Conservation (phyloP, 2,888 invertebrate genomes). For the Euzophera pinguis region DNA sequence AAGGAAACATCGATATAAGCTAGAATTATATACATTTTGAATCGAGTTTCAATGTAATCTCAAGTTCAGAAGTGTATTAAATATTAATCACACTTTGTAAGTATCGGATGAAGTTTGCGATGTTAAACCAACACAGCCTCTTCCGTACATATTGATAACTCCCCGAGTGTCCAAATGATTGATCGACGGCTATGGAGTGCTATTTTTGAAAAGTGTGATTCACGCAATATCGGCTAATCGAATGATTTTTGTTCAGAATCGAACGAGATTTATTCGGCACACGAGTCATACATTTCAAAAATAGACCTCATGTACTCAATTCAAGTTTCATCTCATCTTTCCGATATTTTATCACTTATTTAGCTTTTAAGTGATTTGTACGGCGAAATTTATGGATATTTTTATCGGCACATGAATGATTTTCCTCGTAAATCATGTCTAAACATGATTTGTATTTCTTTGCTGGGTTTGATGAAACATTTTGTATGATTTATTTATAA, state of each 20-base stretch:
- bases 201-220: too few species aligned
- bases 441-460: conserved; percentile 14
- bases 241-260: too few species aligned
- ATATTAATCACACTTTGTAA: too few species aligned
- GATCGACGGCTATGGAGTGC: conserved; percentile 50
- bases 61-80: too few species aligned
- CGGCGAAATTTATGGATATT: conserved; percentile 15
- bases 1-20: too few species aligned
- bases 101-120: not conserved
- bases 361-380: conserved; percentile 28
- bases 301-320: conserved; percentile 34
- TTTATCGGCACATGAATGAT: conserved; percentile 13
- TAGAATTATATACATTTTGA: too few species aligned
- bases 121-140: not conserved
- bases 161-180: conserved; percentile 52
- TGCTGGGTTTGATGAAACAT: conserved; percentile 12
- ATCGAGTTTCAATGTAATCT: too few species aligned
- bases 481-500: conserved; percentile 28
- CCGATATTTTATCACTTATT: conserved; percentile 36
- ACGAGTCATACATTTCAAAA: too few species aligned
- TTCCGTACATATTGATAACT: conserved; percentile 15
- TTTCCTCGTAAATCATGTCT: conserved; percentile 16
- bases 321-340: conserved; percentile 25
- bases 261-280: too few species aligned
- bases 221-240: too few species aligned